A percentile compares a stretch with the other conserved stretches of the same genome.
phyloP scores from a whole-genome alignment of 64 coral and sea anemone species.

The Porites lutea region DNA sequence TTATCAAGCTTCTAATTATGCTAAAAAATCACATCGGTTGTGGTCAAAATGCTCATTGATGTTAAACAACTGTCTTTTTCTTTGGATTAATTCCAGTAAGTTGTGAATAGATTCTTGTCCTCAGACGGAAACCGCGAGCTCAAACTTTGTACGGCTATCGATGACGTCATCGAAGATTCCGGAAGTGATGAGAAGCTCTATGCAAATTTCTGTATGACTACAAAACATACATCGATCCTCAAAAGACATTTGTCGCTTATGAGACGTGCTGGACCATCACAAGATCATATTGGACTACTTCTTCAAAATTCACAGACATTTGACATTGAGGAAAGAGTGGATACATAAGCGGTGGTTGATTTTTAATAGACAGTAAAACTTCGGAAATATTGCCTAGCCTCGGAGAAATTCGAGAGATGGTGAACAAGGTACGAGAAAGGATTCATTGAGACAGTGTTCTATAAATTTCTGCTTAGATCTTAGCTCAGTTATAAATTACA shows the following conservation, averaged over 20 bases:
- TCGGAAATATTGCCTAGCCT: neutral
- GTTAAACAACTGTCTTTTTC: no score
- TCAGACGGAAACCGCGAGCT: no score
- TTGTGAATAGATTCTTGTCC: no score
- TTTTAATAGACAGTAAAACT: neutral
- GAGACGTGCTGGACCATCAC: neutral
- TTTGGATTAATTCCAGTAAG: no score
- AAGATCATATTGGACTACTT: constrained; percentile 43
- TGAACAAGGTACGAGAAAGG: constrained; percentile 1
- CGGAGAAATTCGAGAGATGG: constrained; percentile 4
- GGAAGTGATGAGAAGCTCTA: constrained; percentile 23
- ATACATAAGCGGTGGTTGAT: neutral
- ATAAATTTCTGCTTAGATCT: neutral
- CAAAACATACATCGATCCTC: neutral
- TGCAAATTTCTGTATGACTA: constrained; percentile 38
- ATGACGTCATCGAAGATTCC: constrained; percentile 48
- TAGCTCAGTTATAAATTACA: neutral
- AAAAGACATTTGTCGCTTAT: neutral
- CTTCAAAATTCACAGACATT: neutral
- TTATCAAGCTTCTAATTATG: neutral
- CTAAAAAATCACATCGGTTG: neutral
- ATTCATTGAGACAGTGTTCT: neutral
- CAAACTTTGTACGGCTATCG: neutral
- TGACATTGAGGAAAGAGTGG: neutral
- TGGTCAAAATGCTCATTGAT: neutral